These are phyloP conservation scores for Chamaea fasciata DNA, from an alignment of 2,113 vertebrate species.

Conservation along the genomic window DNA sequence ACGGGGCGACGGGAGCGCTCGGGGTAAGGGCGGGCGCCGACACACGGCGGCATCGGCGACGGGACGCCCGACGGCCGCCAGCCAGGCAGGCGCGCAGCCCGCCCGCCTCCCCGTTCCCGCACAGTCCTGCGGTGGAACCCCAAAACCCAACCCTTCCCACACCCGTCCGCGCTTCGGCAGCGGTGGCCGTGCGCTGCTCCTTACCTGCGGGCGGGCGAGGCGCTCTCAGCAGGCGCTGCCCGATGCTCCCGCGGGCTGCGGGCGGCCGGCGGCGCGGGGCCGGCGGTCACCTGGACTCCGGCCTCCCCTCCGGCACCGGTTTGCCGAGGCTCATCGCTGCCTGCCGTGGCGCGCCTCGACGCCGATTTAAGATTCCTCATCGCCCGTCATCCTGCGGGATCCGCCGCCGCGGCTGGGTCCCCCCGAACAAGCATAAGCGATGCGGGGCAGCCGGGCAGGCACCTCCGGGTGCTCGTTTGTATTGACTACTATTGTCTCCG, in stretches of 20 bases:
- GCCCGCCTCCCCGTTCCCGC: too few relatives aligned
- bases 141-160: too few relatives aligned
- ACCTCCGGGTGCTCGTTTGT: background rate
- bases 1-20: background rate
- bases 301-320: background rate
- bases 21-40: too few relatives aligned
- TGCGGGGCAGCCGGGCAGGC: background rate
- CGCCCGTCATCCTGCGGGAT: background rate
- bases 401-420: background rate
- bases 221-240: background rate
- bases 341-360: background rate
- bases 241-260: background rate
- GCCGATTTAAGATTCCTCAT: background rate
- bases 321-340: background rate
- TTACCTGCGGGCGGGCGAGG: conserved; percentile 22
- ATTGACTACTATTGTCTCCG: background rate
- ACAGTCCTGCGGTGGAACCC: background rate
- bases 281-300: background rate
- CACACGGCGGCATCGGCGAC: background rate
- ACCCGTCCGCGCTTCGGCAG: background rate
- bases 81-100: background rate
- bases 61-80: background rate
- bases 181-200: background rate
- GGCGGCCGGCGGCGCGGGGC: background rate
- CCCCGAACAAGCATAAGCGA: background rate